Percentiles rank a stretch among this genome's conserved stretches.
These are phyloP conservation scores for Stegana nigrithorax DNA, from an alignment of 2,888 invertebrate genomes.

Conservation along the genomic window DNA sequence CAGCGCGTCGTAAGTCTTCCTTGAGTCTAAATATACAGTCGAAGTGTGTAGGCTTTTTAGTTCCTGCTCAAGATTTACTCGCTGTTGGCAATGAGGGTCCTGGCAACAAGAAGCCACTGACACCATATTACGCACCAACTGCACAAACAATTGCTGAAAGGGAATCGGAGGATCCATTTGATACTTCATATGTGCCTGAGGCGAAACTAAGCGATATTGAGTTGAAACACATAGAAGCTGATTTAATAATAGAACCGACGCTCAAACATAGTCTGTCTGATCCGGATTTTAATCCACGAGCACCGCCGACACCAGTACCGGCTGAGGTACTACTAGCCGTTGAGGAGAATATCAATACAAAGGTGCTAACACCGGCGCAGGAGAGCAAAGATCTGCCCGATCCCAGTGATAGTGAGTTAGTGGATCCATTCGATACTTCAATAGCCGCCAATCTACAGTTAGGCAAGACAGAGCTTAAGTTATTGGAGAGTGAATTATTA, in stretches of 20 bases:
- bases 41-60: constrained; percentile 74
- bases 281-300: constrained; percentile 73
- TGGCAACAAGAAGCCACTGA: constrained; percentile 79
- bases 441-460: constrained; percentile 80
- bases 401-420: constrained; percentile 71
- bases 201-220: constrained; percentile 83
- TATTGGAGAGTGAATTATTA: constrained; percentile 82
- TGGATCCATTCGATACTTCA: constrained; percentile 88
- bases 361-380: constrained; percentile 77
- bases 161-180: constrained; percentile 82
- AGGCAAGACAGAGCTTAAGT: constrained; percentile 81
- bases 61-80: constrained; percentile 74
- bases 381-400: constrained; percentile 68
- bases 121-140: constrained; percentile 81
- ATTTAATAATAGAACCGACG: constrained; percentile 71
- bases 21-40: constrained; percentile 72
- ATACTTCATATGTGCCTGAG: constrained; percentile 84
- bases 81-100: constrained; percentile 72
- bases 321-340: constrained; percentile 68
- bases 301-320: constrained; percentile 64
- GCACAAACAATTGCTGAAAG: constrained; percentile 67
- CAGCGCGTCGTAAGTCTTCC: constrained; percentile 73
- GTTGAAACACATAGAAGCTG: constrained; percentile 80
- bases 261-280: constrained; percentile 75
- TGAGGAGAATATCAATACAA: constrained; percentile 74